Percentiles rank a stretch among this genome's conserved stretches.
phyloP scores from a whole-genome alignment of 1,140 invertebrate species.

The Arctopsyche grandis region DNA sequence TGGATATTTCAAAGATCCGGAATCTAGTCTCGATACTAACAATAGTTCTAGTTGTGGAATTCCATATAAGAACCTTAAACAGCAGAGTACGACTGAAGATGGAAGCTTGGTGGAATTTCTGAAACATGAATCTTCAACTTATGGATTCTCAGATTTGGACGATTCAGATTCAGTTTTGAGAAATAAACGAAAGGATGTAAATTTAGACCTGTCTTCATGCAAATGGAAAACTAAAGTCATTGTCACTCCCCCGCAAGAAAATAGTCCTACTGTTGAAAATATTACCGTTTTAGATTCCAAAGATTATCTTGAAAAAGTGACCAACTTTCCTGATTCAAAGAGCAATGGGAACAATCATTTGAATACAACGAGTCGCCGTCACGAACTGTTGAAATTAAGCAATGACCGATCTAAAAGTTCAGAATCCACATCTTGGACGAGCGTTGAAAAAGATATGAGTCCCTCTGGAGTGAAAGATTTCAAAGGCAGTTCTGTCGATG shows the following conservation, averaged over 20 bases:
- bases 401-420: constrained; percentile 74
- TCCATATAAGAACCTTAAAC: constrained; percentile 59
- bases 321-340: constrained; percentile 53
- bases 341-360: constrained; percentile 61
- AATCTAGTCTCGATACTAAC: constrained; percentile 49
- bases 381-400: constrained; percentile 69
- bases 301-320: constrained; percentile 59
- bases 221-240: constrained; percentile 68
- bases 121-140: constrained; percentile 63
- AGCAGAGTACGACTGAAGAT: constrained; percentile 65
- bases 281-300: constrained; percentile 63
- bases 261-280: constrained; percentile 65
- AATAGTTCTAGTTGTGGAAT: constrained; percentile 58
- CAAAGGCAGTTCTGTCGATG: constrained; percentile 73
- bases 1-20: constrained; percentile 19
- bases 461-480: constrained; percentile 69
- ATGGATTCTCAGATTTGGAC: constrained; percentile 59
- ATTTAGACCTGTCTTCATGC: constrained; percentile 59
- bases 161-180: constrained; percentile 57
- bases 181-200: constrained; percentile 48
- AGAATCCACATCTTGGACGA: constrained; percentile 72
- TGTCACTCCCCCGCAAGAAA: constrained; percentile 66
- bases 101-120: constrained; percentile 65
- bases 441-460: constrained; percentile 69
- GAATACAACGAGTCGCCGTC: constrained; percentile 63